Conservation (phyloP, 2,113 vertebrate genomes). For the Anolis carolinensis region DNA sequence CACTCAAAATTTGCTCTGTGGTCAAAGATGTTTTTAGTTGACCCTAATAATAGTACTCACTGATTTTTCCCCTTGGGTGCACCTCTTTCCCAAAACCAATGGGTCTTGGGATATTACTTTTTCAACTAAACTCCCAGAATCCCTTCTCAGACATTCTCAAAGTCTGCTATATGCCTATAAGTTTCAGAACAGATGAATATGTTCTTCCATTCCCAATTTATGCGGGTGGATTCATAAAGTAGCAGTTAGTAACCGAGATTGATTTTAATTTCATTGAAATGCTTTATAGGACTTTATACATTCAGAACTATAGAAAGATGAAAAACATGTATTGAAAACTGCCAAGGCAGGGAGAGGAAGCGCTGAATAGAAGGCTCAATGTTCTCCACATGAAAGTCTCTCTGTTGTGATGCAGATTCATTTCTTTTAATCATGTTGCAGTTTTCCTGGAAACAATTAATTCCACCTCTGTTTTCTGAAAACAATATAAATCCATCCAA, state of each 20-base stretch:
- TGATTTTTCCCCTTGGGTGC: no score
- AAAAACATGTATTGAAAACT: constrained; percentile 14
- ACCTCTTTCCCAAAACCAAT: no score
- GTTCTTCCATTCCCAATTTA: constrained; percentile 53
- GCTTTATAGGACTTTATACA: constrained; percentile 17
- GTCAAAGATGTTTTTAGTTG: no score
- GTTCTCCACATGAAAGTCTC: neutral
- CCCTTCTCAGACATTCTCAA: no score
- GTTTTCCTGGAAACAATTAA: constrained; percentile 31
- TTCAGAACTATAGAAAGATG: constrained; percentile 9
- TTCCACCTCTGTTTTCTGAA: constrained; percentile 38
- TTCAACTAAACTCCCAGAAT: no score
- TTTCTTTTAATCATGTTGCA: constrained; percentile 22
- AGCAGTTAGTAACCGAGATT: constrained; percentile 42
- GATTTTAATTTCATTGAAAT: constrained; percentile 50
- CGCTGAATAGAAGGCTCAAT: neutral
- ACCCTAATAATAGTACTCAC: no score
- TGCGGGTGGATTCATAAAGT: constrained; percentile 16
- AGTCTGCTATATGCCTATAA: neutral
- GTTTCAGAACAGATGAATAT: constrained; percentile 16
- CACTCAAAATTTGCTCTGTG: no score
- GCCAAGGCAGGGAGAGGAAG: constrained; percentile 38
- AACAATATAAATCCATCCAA: constrained; percentile 20
- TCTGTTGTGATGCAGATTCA: constrained; percentile 10
- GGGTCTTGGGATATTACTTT: no score